Evolutionary conservation across 1,140 invertebrate genomes (phyloP), one percentile per base, ranked within the genome.

Genomic region (Hesperophylax magnus): DNA sequence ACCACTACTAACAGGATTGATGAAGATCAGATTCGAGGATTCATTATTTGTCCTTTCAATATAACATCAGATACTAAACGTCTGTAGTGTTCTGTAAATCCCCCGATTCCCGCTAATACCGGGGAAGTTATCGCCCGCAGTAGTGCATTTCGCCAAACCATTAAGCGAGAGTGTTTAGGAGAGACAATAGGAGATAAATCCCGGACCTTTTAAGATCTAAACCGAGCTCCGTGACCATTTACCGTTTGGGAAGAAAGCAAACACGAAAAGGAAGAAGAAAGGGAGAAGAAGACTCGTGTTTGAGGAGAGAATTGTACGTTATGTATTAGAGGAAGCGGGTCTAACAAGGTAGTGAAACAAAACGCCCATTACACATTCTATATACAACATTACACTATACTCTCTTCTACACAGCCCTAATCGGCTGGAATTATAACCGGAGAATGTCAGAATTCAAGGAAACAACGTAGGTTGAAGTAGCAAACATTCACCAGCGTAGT

Each of bases 231-330:
- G 65, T 69, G 65, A 69, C 31, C 65, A 69, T 69, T 69, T 47
- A 47, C 20, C 34, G n/a, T 69, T 34, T 18, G 39, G 24, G 22
- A 69, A 31, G 71, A 27, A 20, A 53, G 71, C 67, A 11, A 72
- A 53, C 69, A 56, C 24, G 54, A 76, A 60, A 18, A 31, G 77
- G 60, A 47, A 52, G 60, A 52, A 15, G 74, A 31, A 58, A 39
- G 27, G 18, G 74, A 54, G 52, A 34, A 71, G 52, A n/a, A 71
- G 20, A 31, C n/a, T 20, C 34, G 65, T 63, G 60, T 78, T 78
- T 67, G 77, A 31, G 20, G n/a, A 34, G 67, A 61, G 39, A 78
- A 78, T 78, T 67, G 77, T 77, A 58, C 61, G 74, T 18, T 77
- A 58, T 77, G 24, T 27, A 47, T 72, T 72, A 52, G 69, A 53